phyloP scores from a whole-genome alignment of 2,113 vertebrate genomes.

The Brienomyrus brachyistius region DNA sequence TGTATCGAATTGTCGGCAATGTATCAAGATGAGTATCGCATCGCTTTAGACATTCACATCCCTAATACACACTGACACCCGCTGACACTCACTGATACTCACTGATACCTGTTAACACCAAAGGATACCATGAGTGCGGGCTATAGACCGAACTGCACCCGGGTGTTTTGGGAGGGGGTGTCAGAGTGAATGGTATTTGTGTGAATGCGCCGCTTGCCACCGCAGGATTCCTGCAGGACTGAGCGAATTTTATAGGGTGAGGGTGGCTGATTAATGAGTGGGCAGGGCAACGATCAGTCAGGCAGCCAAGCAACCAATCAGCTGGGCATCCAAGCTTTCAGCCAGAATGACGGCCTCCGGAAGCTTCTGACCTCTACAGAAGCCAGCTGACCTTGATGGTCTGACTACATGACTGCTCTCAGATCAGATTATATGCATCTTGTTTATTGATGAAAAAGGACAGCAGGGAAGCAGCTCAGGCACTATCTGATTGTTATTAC shows the following conservation, averaged over 20 bases:
- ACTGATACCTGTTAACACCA: background rate
- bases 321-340: background rate
- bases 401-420: background rate
- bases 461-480: background rate
- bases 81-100: background rate
- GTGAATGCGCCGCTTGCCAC: background rate
- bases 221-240: background rate
- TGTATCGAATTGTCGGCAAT: background rate
- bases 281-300: background rate
- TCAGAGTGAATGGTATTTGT: background rate
- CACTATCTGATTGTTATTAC: background rate
- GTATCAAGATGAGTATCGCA: background rate
- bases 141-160: background rate
- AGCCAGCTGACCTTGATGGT: background rate
- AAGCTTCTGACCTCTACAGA: background rate
- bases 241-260: background rate
- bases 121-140: background rate
- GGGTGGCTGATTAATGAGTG: background rate
- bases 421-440: background rate
- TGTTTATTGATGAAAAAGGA: background rate
- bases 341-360: background rate
- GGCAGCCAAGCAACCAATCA: background rate
- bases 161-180: background rate
- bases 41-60: background rate
- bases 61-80: background rate